phyloP scores from a whole-genome alignment of 2,888 invertebrate genomes.

The Pinctada fucata region DNA sequence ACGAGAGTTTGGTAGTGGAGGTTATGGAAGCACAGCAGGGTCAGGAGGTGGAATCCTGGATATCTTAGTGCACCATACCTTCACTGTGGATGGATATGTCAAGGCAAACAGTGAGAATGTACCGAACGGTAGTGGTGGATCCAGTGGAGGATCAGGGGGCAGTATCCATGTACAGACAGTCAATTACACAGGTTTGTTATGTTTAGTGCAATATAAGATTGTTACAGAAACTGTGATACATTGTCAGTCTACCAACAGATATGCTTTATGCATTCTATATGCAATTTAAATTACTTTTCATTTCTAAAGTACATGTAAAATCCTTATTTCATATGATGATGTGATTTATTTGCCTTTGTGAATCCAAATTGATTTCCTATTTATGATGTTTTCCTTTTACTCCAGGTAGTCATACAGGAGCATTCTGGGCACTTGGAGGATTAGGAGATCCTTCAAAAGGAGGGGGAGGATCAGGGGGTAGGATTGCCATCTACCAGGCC shows the following conservation, averaged over 20 bases:
- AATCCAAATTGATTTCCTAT: no score
- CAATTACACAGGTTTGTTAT: constrained; percentile 57
- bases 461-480: constrained; percentile 64
- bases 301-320: no score
- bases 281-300: no score
- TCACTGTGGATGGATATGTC: constrained; percentile 60
- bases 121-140: constrained; percentile 30
- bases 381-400: no score
- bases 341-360: no score
- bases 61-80: constrained; percentile 49
- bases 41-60: constrained; percentile 61
- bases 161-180: constrained; percentile 56
- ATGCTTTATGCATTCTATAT: no score
- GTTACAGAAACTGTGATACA: no score
- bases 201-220: no score
- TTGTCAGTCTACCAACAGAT: no score
- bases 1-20: constrained; percentile 61
- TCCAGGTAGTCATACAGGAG: constrained; percentile 66
- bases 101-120: constrained; percentile 55
- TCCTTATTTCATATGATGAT: no score
- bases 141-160: constrained; percentile 66
- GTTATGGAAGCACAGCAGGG: constrained; percentile 52
- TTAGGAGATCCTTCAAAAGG: constrained; percentile 48
- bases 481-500: constrained; percentile 63
- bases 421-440: constrained; percentile 62